phyloP scores from a whole-genome alignment of 1,140 invertebrate genomes.

The Trichonephila clavata region DNA sequence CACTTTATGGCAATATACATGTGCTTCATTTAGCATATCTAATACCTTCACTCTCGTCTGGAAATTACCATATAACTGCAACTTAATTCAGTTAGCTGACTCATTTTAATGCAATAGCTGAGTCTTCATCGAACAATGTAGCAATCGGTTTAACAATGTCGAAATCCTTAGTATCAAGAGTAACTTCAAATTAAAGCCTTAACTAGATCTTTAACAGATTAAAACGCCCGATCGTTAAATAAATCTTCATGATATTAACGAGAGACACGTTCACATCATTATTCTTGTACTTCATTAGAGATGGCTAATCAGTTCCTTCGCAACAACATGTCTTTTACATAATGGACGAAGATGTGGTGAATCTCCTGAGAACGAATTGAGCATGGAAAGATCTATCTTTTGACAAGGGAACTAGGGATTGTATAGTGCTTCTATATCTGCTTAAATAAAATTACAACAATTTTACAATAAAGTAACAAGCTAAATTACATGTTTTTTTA shows the following conservation, averaged over 20 bases:
- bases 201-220: slow-evolving; percentile 12
- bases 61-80: background rate
- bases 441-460: background rate
- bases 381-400: background rate
- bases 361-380: background rate
- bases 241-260: slow-evolving; percentile 8
- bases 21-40: too few relatives aligned
- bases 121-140: background rate
- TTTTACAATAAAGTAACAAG: background rate
- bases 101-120: background rate
- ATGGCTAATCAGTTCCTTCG: background rate
- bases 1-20: too few relatives aligned
- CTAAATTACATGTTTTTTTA: background rate
- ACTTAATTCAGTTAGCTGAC: background rate
- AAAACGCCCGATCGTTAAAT: background rate
- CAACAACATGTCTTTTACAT: background rate
- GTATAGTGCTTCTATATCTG: background rate
- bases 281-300: background rate
- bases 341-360: background rate
- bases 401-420: background rate
- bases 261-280: slow-evolving; percentile 10
- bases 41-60: background rate
- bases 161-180: background rate
- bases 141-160: background rate
- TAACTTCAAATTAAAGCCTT: slow-evolving; percentile 19